Evolutionary conservation across 1,140 invertebrate species (phyloP), one percentile per base, ranked within the genome.

Genomic region (Ostrea denselamellosa): DNA sequence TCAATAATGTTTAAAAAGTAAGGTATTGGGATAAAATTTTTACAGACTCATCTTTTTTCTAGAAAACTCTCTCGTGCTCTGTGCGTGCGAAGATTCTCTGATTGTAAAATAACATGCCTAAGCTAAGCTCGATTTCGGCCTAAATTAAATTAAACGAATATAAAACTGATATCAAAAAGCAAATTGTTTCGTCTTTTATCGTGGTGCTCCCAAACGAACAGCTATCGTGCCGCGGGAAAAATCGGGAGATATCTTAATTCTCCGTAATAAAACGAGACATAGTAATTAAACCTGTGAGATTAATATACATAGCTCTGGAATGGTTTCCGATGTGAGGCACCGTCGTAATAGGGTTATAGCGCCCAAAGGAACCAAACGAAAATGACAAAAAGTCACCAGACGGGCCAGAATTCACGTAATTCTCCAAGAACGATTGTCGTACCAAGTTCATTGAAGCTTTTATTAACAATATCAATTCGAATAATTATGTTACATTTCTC

Each of bases 121-220:
- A 77, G 68, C 28, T 77, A 77, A 14, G 68, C 68, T 77, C 68
- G 68, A 77, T 77, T 77, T 77, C 68, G 68, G 28, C 51, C 54
- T 25, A 85, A 91, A 91, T 91, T 90, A 85, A 90, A 90, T 91
- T 91, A 91, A 86, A 83, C 83, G 86, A 85, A 88, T 88, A 91
- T 91, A 90, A 91, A 90, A 90, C 83, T 90, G 89, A 91, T 91
- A 91, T 91, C 91, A 91, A 90, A 90, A 91, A 89, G 87, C 85
- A 88, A 89, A 62, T 89, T 25, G 8, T 28, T 25, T 25, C 22
- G 68, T 28, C 68, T 77, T 77, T 77, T 77, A 77, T 77, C 68
- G 68, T 77, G 68, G 68, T 34, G 68, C 68, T 77, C 25, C 68
- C 9, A 77, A 77, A 77, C 68, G 68, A 77, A 77, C 68, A 77